Percentiles rank a stretch among this genome's conserved stretches.
These are phyloP conservation scores for Calliopum simillimum DNA, from an alignment of 2,888 invertebrate species.

Conservation along the genomic window DNA sequence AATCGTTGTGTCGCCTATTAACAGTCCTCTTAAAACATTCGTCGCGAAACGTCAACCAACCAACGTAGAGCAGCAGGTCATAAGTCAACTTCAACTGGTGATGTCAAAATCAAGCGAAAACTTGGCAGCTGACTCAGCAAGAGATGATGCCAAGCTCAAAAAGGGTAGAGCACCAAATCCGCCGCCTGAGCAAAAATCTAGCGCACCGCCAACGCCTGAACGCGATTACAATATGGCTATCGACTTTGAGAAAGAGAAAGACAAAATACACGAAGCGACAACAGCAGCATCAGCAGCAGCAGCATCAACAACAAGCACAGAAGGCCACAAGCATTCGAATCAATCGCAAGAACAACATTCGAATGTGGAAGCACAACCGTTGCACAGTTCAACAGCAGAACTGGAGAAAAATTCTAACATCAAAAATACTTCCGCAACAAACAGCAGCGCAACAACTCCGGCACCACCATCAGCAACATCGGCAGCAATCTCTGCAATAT, in stretches of 20 bases:
- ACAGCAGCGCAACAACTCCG: constrained; percentile 5
- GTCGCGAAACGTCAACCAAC: constrained; percentile 69
- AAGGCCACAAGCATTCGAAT: neutral
- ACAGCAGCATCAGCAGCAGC: constrained; percentile 22
- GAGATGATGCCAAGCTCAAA: constrained; percentile 67
- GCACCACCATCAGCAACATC: constrained; percentile 21
- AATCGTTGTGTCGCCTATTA: constrained; percentile 61
- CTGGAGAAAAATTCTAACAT: neutral
- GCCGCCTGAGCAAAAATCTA: constrained; percentile 63
- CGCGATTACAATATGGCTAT: constrained; percentile 60
- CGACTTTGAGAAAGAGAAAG: constrained; percentile 51
- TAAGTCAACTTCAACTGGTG: constrained; percentile 70
- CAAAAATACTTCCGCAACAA: neutral
- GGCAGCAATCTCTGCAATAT: constrained; percentile 23
- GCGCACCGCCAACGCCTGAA: constrained; percentile 64
- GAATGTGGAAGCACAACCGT: neutral
- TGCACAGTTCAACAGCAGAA: neutral
- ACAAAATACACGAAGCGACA: constrained; percentile 11
- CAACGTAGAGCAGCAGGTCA: constrained; percentile 68
- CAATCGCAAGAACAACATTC: too few relatives aligned
- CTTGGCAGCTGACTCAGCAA: constrained; percentile 51
- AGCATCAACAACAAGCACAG: constrained; percentile 14
- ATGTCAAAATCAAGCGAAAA: constrained; percentile 62
- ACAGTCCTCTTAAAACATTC: constrained; percentile 70
- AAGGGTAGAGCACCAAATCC: constrained; percentile 85